These are phyloP conservation scores for Leptosomus discolor DNA, from an alignment of 2,113 vertebrate species.

Conservation along the genomic window DNA sequence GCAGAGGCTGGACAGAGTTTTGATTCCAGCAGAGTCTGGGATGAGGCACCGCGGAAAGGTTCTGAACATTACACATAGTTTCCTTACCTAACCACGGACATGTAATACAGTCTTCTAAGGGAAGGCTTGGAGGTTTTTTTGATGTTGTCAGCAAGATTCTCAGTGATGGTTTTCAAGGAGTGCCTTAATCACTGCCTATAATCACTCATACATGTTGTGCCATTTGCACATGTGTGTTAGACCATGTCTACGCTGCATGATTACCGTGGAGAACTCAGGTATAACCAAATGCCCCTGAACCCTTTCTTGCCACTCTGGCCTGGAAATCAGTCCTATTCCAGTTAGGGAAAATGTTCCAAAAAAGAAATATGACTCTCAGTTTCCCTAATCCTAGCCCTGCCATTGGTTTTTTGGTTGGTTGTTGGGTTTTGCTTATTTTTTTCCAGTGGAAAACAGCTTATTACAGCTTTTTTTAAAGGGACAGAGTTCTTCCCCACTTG, in stretches of 20 bases:
- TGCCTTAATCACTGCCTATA: background rate
- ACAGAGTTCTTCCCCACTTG: background rate
- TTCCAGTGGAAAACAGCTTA: background rate
- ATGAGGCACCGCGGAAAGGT: background rate
- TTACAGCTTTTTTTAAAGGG: background rate
- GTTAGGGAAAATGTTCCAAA: background rate
- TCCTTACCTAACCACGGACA: background rate
- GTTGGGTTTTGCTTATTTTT: background rate
- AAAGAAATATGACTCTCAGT: background rate
- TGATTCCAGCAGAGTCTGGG: background rate
- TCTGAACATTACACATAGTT: background rate
- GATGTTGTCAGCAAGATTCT: background rate
- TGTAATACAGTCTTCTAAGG: background rate
- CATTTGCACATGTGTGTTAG: background rate
- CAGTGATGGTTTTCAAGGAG: background rate
- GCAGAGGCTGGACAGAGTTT: background rate
- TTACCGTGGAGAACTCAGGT: background rate
- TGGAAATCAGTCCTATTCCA: background rate
- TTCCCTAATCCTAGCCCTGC: background rate
- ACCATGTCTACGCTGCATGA: background rate
- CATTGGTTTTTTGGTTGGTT: background rate
- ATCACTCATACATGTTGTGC: background rate
- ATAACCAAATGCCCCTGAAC: background rate
- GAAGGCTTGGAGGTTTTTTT: background rate
- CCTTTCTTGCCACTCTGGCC: background rate